Percentiles rank a stretch among this genome's conserved stretches.
Evolutionary conservation across 92 coral and sea anemone species (phyloP).

Genomic region (Plumapathes pennacea): DNA sequence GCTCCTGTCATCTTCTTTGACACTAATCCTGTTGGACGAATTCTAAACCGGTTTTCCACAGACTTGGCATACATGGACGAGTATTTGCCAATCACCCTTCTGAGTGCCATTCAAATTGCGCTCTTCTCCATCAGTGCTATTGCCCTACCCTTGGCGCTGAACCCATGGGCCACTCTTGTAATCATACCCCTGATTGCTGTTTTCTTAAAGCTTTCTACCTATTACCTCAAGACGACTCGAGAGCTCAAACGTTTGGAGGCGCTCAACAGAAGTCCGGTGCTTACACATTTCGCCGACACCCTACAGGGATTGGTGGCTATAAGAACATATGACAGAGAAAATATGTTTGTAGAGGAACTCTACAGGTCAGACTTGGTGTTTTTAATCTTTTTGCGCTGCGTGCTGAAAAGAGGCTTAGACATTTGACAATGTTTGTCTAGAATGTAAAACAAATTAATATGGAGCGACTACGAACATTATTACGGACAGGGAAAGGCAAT

Average conservation of each 20-base stretch:
- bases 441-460: no score
- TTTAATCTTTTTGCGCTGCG: no score
- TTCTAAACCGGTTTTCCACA: constrained; percentile 75
- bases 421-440: no score
- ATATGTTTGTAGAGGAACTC: constrained; percentile 47
- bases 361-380: no score
- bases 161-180: constrained; percentile 64
- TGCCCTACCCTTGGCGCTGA: constrained; percentile 40
- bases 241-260: constrained; percentile 77
- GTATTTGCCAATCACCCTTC: constrained; percentile 63
- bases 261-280: constrained; percentile 69
- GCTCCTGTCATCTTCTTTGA: no score
- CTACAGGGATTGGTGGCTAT: constrained; percentile 69
- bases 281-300: constrained; percentile 72
- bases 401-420: no score
- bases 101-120: constrained; percentile 41
- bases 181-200: constrained; percentile 45
- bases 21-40: no score
- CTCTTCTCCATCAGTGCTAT: constrained; percentile 39
- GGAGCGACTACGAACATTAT: no score
- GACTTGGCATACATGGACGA: constrained; percentile 79
- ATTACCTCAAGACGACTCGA: constrained; percentile 72
- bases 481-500: no score
- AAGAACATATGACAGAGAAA: constrained; percentile 60
- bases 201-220: constrained; percentile 54